phyloP scores from a whole-genome alignment of 2,888 invertebrate genomes.

The Lithophane semibrunnea region DNA sequence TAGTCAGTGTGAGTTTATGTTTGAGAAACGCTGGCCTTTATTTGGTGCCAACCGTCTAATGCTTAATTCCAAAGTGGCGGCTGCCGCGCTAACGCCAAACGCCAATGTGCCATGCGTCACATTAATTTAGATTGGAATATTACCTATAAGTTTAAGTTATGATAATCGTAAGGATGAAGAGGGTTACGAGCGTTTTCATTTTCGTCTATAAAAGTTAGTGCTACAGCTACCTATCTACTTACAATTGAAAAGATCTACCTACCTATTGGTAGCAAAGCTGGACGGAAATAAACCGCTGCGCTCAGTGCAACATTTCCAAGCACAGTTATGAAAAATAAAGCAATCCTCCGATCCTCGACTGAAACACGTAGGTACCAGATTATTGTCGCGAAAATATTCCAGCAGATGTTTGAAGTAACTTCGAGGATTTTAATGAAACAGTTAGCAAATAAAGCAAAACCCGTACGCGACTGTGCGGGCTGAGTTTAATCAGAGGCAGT shows the following conservation, averaged over 20 bases:
- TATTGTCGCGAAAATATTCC: conserved; percentile 51
- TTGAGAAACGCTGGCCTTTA: conserved; percentile 57
- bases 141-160: conserved; percentile 33
- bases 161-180: conserved; percentile 27
- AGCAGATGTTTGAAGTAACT: conserved; percentile 54
- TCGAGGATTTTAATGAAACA: conserved; percentile 67
- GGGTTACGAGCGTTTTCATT: conserved; percentile 11
- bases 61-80: conserved; percentile 77
- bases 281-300: conserved; percentile 18
- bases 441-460: conserved; percentile 76
- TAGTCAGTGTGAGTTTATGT: conserved; percentile 7
- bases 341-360: conserved; percentile 11
- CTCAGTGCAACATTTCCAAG: conserved; percentile 9
- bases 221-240: conserved; percentile 2
- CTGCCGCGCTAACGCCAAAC: conserved; percentile 72
- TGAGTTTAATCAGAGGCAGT: conserved; percentile 84
- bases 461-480: conserved; percentile 65
- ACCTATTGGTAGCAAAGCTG: neutral
- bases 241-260: conserved; percentile 4
- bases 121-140: conserved; percentile 62
- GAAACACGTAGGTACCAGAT: conserved; percentile 34
- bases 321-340: conserved; percentile 44
- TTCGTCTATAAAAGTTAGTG: conserved; percentile 17
- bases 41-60: conserved; percentile 72
- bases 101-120: conserved; percentile 69